Evolutionary conservation across 2,797 vertebrate genomes (phyloP).

Genomic region (Aulostomus chinensis): DNA sequence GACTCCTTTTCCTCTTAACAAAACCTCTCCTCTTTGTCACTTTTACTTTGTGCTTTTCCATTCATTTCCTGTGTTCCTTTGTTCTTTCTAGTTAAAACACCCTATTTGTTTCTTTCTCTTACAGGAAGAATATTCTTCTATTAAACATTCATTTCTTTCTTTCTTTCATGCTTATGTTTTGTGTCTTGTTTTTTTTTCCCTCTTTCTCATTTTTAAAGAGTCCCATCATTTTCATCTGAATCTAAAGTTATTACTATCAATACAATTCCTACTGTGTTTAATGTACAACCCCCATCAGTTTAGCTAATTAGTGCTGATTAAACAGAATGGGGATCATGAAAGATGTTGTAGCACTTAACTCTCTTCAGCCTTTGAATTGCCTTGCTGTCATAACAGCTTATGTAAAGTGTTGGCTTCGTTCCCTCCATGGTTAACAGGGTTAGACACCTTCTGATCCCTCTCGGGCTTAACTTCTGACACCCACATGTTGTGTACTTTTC

Average conservation of each 20-base stretch:
- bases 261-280: background rate
- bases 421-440: constrained; percentile 60
- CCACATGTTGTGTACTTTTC: constrained; percentile 18
- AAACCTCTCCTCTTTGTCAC: no score
- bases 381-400: constrained; percentile 50
- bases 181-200: no score
- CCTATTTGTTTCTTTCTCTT: no score
- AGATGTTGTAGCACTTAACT: constrained; percentile 12
- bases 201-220: background rate
- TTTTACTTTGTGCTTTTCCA: no score
- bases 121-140: no score
- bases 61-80: no score
- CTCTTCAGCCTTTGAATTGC: no score
- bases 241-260: background rate
- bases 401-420: constrained; percentile 47
- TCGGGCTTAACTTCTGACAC: constrained; percentile 58
- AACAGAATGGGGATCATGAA: constrained; percentile 7
- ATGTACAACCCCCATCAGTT: background rate
- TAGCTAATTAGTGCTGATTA: constrained; percentile 11
- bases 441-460: constrained; percentile 61
- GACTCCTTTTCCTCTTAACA: no score
- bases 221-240: background rate
- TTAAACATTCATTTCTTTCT: no score
- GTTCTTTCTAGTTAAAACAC: no score
- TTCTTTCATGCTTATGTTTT: no score